Evolutionary conservation across 1,140 invertebrate genomes (phyloP).

Genomic region (Aleiodes sp.): DNA sequence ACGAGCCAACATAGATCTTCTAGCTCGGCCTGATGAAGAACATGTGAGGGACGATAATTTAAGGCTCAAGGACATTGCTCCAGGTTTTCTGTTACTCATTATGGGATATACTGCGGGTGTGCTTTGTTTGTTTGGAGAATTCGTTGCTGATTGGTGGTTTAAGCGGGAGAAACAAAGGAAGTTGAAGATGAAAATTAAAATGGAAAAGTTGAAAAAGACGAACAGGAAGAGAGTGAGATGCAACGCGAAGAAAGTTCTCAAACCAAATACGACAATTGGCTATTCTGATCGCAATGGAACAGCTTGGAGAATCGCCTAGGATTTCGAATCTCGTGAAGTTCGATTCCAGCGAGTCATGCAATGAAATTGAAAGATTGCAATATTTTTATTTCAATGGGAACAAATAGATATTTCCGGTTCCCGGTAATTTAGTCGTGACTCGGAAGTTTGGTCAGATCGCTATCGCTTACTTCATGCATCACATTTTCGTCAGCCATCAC

Average conservation of each 20-base stretch:
- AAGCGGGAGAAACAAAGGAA: background rate
- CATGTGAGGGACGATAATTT: constrained; percentile 26
- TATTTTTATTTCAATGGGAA: no score
- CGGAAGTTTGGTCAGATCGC: no score
- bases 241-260: background rate
- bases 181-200: background rate
- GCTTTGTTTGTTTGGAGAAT: constrained; percentile 11
- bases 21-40: background rate
- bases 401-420: no score
- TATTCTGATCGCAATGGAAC: background rate
- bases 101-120: constrained; percentile 44
- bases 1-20: constrained; percentile 8
- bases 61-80: constrained; percentile 43
- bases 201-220: background rate
- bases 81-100: constrained; percentile 49
- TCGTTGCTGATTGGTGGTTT: background rate
- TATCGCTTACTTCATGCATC: no score
- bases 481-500: no score
- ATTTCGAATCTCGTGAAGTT: background rate
- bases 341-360: background rate
- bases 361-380: no score
- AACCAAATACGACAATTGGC: background rate
- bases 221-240: background rate
- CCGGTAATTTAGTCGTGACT: no score
- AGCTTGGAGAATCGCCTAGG: background rate